Evolutionary conservation across 2,113 vertebrate genomes (phyloP).

Genomic region (Perca fluviatilis): DNA sequence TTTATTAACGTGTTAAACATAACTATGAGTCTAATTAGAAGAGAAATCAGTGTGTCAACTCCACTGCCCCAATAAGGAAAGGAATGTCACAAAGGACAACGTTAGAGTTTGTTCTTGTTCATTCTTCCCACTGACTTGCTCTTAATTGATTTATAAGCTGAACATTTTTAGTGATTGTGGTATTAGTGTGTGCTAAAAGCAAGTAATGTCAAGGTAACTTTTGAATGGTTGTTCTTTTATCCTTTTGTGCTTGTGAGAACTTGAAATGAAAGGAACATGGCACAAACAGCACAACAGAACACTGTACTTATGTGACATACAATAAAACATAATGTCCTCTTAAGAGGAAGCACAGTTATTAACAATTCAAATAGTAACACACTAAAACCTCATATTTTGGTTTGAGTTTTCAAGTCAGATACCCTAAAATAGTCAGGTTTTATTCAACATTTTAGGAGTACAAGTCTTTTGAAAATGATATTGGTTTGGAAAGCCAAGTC

Average conservation of each 20-base stretch:
- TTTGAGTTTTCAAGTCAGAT: not conserved
- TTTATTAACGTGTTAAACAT: slow-evolving; percentile 43
- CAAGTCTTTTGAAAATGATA: not conserved
- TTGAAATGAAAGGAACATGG: not conserved
- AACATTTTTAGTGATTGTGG: slow-evolving; percentile 57
- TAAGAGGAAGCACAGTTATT: not conserved
- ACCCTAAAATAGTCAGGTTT: not conserved
- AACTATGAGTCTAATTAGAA: slow-evolving; percentile 35
- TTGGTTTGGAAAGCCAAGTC: not conserved
- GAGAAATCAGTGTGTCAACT: slow-evolving; percentile 25
- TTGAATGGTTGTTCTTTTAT: slow-evolving; percentile 28
- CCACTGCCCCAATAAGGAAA: slow-evolving; percentile 6
- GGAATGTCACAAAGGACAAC: slow-evolving; percentile 53
- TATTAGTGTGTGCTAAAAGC: slow-evolving; percentile 44
- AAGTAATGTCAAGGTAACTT: slow-evolving; percentile 58
- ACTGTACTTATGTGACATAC: not conserved
- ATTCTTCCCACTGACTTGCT: slow-evolving; percentile 47
- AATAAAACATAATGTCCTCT: not conserved
- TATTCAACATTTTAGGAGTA: not conserved
- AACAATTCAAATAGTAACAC: not conserved
- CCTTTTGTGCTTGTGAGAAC: slow-evolving; percentile 29
- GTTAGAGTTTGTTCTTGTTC: slow-evolving; percentile 56
- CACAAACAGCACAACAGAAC: not conserved
- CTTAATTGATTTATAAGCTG: slow-evolving; percentile 49
- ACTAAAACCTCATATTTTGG: not conserved